Percentiles rank a stretch among this genome's conserved stretches.
Conservation (phyloP, 1,140 invertebrate species). For the Colletes latitarsis region DNA sequence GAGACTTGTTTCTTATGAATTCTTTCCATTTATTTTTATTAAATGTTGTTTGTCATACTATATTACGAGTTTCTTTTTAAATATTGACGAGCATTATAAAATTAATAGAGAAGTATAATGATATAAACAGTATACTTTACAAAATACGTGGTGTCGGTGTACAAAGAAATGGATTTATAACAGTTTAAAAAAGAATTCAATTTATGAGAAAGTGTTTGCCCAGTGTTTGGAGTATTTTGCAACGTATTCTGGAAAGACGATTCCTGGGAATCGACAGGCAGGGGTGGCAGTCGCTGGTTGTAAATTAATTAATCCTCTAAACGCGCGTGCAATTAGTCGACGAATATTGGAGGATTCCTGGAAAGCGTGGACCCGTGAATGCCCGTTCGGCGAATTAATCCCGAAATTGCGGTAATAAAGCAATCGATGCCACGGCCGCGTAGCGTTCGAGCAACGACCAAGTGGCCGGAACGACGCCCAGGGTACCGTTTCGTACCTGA, state of each 20-base stretch:
- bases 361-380: slow-evolving; percentile 41
- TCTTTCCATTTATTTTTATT: too few relatives aligned
- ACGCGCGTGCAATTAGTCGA: slow-evolving; percentile 31
- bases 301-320: slow-evolving; percentile 55
- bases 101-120: too few relatives aligned
- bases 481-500: slow-evolving; percentile 42
- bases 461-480: slow-evolving; percentile 9
- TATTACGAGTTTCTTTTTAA: too few relatives aligned
- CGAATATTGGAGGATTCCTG: slow-evolving; percentile 49
- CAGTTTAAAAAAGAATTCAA: too few relatives aligned
- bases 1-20: too few relatives aligned
- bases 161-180: too few relatives aligned
- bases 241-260: neutral
- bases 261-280: slow-evolving; percentile 14
- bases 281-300: slow-evolving; percentile 7
- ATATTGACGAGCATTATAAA: too few relatives aligned
- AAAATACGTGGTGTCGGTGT: too few relatives aligned
- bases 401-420: slow-evolving; percentile 50
- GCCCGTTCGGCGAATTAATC: slow-evolving; percentile 36
- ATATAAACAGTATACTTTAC: too few relatives aligned
- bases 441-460: slow-evolving; percentile 13
- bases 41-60: too few relatives aligned
- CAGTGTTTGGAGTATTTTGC: too few relatives aligned
- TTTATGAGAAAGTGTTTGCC: too few relatives aligned
- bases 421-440: slow-evolving; percentile 29